Evolutionary conservation across 1,140 invertebrate species (phyloP), one percentile per base, ranked within the genome.

Genomic region (Drosophila simulans): DNA sequence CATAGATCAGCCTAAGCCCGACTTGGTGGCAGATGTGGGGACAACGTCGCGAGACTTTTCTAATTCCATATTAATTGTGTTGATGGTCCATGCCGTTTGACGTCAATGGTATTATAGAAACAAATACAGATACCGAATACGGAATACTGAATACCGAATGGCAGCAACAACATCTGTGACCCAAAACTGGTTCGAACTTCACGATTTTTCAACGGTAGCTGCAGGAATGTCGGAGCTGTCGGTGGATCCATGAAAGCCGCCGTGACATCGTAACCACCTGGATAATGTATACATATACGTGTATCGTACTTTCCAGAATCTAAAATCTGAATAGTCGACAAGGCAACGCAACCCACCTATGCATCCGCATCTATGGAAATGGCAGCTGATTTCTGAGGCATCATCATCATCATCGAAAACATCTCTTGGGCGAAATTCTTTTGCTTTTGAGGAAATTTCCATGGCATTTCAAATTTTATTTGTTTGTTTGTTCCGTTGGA

Each of bases 81-180:
- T 77, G 83, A 83, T 88, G 83, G 71, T 68, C 78, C 74, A 56
- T 31, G 56, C 35, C 42, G 57, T 53, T 84, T 89, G 84, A 89
- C 84, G 84, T 89, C 84, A 89, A 89, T 84, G 62, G 56, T 51
- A 89, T 88, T 88, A 88, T 89, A 84, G 77, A 86, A 88, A 84
- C 80, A 88, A 88, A 89, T 84, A 88, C 66, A 52, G 51, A 65
- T 37, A 15, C 46, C 27, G 43, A n/a, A 10, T 31, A 31, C 31
- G 2, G 8, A 31, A 8, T 3, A 31, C 31, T 8, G 27, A 8
- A 31, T 10, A 31, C 27, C 8, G 2, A 31, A 8, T 31, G 31
- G 8, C 15, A 59, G 35, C 45, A 42, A 43, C 45, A 62, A 62
- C 46, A 42, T 43, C 42, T 31, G 42, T 51, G 42, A 46, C 40